Percentiles rank a stretch among this genome's conserved stretches.
Evolutionary conservation across 2,113 vertebrate genomes (phyloP).

Genomic region (Myotis davidii): DNA sequence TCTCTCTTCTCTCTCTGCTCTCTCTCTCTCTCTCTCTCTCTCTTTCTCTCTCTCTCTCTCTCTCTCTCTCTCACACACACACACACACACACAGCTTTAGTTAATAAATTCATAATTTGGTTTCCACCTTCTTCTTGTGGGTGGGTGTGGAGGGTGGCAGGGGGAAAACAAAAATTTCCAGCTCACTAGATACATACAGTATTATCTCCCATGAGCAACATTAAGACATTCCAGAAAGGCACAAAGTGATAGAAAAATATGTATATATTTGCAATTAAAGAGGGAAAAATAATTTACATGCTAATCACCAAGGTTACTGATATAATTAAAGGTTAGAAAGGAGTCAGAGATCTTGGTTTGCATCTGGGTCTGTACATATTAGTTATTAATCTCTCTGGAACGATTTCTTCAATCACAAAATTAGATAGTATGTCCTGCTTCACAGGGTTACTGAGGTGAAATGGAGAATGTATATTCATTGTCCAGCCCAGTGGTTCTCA

Average conservation of each 20-base stretch:
- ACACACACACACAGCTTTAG: background rate
- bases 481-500: background rate
- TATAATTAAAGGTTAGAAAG: background rate
- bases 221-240: background rate
- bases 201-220: background rate
- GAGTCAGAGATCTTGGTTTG: background rate
- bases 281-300: background rate
- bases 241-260: background rate
- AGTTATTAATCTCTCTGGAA: background rate
- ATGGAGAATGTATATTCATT: background rate
- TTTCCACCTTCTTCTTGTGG: background rate
- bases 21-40: too few species aligned
- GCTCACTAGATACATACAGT: background rate
- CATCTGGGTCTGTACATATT: background rate
- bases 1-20: too few species aligned
- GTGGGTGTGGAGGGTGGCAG: background rate
- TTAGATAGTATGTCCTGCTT: background rate
- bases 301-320: background rate
- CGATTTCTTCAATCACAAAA: background rate
- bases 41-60: too few species aligned
- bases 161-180: background rate
- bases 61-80: background rate
- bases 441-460: background rate
- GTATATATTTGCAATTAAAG: background rate
- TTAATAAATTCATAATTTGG: background rate